Base-by-base conservation (phyloP, 2,113 vertebrate genomes). In the Falcunculus frontatus region DNA sequence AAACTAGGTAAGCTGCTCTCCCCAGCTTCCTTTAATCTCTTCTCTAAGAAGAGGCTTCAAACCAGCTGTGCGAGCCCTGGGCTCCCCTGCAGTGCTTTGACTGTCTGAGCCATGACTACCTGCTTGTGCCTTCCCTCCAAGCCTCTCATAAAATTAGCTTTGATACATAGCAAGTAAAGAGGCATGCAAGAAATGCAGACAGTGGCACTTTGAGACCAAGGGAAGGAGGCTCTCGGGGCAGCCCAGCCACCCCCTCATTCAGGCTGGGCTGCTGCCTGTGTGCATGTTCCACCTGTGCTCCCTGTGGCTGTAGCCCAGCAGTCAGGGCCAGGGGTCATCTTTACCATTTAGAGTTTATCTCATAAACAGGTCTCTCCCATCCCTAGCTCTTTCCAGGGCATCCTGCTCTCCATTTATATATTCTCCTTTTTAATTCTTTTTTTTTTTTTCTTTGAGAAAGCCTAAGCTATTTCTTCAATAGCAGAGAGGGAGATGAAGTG, bases 21-120 rank as follows among this genome's bases (percentile, higher is more conserved):
- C 50, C 13, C 77, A 78, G 52, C 14, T 84, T 82, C 77, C 44
- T 89, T 87, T 92, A 75, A 82, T 90, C 68, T 70, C n/a, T 59
- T 59, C 69, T 68, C 32, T 64, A 52, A 68, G 17, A 59, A n/a
- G 49, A 95, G 41, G 14, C 46, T 89, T 16, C 69, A 78, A 91
- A 87, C 27, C 60, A 72, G 37, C 11, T 57, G 33, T 16, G 20
- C 18, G 67, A 67, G 50, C 7, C 20, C 32, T 59, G 29, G 30
- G 17, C 6, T 67, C 5, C 10, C 42, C 11, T 59, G 50, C 21
- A 39, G 26, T 25, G 23, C 14, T 70, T 78, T 78, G 29, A 6
- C 3, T 83, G 15, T 50, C 25, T 41, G 16, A 64, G 65, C 32
- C 2, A 21, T 44, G 30, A 39, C 37, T 57, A 18, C 44, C 22